A percentile compares a stretch with the other conserved stretches of the same genome.
These are phyloP conservation scores for Hybos culiciformis DNA, from an alignment of 2,888 invertebrate species.

Conservation along the genomic window DNA sequence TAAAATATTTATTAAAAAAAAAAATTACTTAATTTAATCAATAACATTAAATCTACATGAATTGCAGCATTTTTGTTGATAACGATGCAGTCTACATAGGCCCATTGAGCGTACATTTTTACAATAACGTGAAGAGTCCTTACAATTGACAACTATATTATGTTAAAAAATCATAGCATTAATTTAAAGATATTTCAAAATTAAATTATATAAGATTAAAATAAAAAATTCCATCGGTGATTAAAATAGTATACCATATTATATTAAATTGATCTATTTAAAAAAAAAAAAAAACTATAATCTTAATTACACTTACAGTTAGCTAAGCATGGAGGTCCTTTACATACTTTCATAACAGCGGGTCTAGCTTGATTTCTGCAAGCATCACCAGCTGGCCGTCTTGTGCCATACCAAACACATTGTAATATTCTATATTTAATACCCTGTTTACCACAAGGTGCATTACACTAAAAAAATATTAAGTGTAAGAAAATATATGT, in stretches of 20 bases:
- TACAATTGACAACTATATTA: constrained; percentile 50
- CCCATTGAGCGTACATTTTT: constrained; percentile 77
- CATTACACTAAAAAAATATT: constrained; percentile 56
- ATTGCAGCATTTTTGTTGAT: constrained; percentile 76
- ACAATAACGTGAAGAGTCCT: constrained; percentile 72
- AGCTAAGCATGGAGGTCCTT: constrained; percentile 49
- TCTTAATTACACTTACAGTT: constrained; percentile 39
- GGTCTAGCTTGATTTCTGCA: constrained; percentile 69
- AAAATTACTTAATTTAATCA: constrained; percentile 5
- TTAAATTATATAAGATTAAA: not conserved
- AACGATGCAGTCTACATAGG: constrained; percentile 71
- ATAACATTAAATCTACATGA: constrained; percentile 44
- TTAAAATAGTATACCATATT: too few relatives aligned
- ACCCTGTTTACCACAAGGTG: constrained; percentile 67
- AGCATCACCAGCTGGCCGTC: constrained; percentile 69
- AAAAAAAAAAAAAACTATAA: too few relatives aligned
- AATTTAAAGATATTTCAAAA: not conserved
- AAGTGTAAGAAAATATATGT: constrained; percentile 8
- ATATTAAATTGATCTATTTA: too few relatives aligned
- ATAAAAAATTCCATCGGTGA: too few relatives aligned
- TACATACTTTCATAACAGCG: constrained; percentile 62
- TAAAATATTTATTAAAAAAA: not conserved
- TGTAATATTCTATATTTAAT: constrained; percentile 78
- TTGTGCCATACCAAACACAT: constrained; percentile 85
- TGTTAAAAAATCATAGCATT: not conserved